Evolutionary conservation across 2,888 invertebrate species (phyloP).

Genomic region (Biston stratarius): DNA sequence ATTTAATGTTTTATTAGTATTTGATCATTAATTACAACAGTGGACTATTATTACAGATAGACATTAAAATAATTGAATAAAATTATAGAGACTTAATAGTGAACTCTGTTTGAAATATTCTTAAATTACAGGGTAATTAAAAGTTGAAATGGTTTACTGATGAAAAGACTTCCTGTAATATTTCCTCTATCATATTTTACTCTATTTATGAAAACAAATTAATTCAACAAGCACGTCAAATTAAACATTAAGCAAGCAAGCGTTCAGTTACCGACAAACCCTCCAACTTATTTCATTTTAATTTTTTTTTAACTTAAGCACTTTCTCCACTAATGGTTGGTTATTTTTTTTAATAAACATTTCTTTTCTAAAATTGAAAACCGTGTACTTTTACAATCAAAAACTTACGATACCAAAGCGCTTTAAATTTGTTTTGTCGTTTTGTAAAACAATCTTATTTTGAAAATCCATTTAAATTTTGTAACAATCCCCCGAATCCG

Average conservation of each 20-base stretch:
- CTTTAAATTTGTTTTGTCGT: neutral
- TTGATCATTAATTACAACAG: neutral
- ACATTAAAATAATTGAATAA: constrained; percentile 11
- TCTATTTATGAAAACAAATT: no score
- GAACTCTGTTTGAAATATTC: neutral
- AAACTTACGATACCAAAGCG: neutral
- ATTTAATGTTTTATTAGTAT: neutral
- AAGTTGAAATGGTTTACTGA: neutral
- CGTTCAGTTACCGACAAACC: no score
- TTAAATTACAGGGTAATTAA: constrained; percentile 4
- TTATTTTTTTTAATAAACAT: neutral
- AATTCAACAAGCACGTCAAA: no score
- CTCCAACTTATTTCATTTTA: no score
- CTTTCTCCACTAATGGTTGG: no score
- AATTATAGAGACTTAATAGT: constrained; percentile 8
- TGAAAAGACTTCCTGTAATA: neutral
- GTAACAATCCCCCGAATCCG: constrained; percentile 23
- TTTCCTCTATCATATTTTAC: no score
- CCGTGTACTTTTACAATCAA: no score
- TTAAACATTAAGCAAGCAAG: no score
- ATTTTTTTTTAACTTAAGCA: no score
- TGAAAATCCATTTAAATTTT: constrained; percentile 26
- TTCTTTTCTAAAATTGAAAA: neutral
- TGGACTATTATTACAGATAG: neutral
- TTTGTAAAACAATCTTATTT: constrained; percentile 25